phyloP scores from a whole-genome alignment of 1,140 invertebrate genomes.

The Cataglyphis hispanica region DNA sequence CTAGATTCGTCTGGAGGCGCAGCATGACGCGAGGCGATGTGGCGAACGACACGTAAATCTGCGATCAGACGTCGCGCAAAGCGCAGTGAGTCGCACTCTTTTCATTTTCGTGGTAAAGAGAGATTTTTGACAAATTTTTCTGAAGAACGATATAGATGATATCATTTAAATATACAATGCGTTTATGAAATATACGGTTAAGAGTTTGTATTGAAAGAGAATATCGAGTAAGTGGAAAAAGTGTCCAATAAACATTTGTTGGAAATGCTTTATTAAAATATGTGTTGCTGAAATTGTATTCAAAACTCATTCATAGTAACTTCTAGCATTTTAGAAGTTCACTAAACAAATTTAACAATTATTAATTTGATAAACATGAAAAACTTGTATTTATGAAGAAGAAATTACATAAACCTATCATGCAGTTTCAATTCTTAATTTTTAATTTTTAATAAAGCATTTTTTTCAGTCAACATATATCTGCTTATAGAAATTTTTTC shows the following conservation, averaged over 20 bases:
- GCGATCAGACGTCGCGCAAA: constrained; percentile 22
- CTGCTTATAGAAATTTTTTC: not conserved
- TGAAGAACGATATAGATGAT: not conserved
- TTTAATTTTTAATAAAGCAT: constrained; percentile 6
- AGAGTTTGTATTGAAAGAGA: constrained; percentile 5
- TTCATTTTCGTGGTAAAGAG: constrained; percentile 4
- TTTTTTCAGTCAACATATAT: not conserved
- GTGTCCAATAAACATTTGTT: constrained; percentile 14
- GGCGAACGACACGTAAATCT: constrained; percentile 36
- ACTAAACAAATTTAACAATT: not conserved
- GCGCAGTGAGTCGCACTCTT: not conserved
- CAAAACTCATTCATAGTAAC: not conserved
- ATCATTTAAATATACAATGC: not conserved
- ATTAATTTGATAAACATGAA: not conserved
- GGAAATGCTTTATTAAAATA: constrained; percentile 19
- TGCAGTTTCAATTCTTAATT: not conserved
- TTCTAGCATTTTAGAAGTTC: not conserved
- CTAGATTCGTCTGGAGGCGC: constrained; percentile 31
- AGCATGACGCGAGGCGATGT: constrained; percentile 35
- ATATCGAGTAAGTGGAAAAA: constrained; percentile 1
- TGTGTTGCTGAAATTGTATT: not conserved
- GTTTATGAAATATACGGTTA: constrained; percentile 19
- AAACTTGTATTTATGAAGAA: not conserved
- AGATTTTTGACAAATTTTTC: constrained; percentile 15
- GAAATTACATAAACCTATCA: not conserved